Evolutionary conservation across 1,140 invertebrate species (phyloP).

Genomic region (Drosophila murphyi): DNA sequence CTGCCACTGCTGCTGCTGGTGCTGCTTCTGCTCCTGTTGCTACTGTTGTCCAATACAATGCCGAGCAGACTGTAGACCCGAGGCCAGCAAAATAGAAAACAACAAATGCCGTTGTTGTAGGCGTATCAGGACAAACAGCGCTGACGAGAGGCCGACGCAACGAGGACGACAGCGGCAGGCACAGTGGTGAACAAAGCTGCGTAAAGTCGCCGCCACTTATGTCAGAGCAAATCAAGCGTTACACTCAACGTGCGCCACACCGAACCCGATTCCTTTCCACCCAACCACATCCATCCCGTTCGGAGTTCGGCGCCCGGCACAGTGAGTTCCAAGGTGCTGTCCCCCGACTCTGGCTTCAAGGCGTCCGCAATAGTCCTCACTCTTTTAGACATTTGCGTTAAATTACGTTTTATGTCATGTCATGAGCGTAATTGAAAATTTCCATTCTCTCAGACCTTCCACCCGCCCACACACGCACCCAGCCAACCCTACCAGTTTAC

Average conservation of each 20-base stretch:
- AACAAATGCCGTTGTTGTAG: conserved; percentile 64
- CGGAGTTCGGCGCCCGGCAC: not conserved
- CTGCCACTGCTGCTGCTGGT: not conserved
- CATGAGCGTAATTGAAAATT: conserved; percentile 78
- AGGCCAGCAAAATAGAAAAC: conserved; percentile 53
- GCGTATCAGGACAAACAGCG: conserved; percentile 35
- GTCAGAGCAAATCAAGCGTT: conserved; percentile 79
- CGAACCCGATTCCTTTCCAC: conserved; percentile 1
- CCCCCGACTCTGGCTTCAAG: not conserved
- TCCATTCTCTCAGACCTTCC: conserved; percentile 7
- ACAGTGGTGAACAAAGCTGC: conserved; percentile 39
- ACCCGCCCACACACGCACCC: not conserved
- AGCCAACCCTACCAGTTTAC: not conserved
- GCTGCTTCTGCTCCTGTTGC: not conserved
- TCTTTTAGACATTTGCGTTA: conserved; percentile 63
- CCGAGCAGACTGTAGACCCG: conserved; percentile 22
- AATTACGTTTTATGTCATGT: conserved; percentile 82
- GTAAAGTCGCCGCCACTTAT: conserved; percentile 69
- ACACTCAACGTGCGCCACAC: conserved; percentile 19
- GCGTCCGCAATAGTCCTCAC: not conserved
- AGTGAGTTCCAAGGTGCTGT: not conserved
- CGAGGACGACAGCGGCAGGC: conserved; percentile 36
- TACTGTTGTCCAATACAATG: conserved; percentile 44
- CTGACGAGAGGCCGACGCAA: conserved; percentile 15
- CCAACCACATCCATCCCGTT: not conserved